A percentile compares a stretch with the other conserved stretches of the same genome.
Evolutionary conservation across 2,797 vertebrate genomes (phyloP).

Genomic region (Jordanella pulchra): DNA sequence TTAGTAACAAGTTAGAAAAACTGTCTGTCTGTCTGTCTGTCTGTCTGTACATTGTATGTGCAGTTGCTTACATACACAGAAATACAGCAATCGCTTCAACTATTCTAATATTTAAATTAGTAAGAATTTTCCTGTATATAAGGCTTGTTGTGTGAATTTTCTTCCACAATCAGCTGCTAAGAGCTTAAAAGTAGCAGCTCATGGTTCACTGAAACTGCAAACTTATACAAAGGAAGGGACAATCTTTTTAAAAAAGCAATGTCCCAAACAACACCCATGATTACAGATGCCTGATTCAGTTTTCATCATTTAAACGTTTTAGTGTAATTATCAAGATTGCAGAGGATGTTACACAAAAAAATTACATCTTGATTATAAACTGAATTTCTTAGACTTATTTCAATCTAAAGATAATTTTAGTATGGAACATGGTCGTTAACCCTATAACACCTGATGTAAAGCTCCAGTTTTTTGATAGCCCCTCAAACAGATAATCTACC

Average conservation of each 20-base stretch:
- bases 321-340: conserved; percentile 52
- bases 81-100: no score
- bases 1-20: no score
- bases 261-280: conserved; percentile 13
- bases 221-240: conserved; percentile 7
- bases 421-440: conserved; percentile 68
- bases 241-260: conserved; percentile 17
- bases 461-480: conserved; percentile 62
- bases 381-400: conserved; percentile 58
- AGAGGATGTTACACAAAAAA: conserved; percentile 47
- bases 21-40: no score
- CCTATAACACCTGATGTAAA: conserved; percentile 63
- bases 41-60: no score
- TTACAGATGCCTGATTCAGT: conserved; percentile 29
- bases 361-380: conserved; percentile 51
- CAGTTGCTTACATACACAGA: no score
- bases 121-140: no score
- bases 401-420: conserved; percentile 62
- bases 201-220: conserved; percentile 22
- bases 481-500: conserved; percentile 63
- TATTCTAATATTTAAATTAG: no score
- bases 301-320: conserved; percentile 29
- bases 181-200: conserved; percentile 29
- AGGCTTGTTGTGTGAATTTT: conserved; percentile 52
- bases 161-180: conserved; percentile 51